Base-by-base conservation (phyloP, 1,140 invertebrate species). In the Hylaeus anthracinus region DNA sequence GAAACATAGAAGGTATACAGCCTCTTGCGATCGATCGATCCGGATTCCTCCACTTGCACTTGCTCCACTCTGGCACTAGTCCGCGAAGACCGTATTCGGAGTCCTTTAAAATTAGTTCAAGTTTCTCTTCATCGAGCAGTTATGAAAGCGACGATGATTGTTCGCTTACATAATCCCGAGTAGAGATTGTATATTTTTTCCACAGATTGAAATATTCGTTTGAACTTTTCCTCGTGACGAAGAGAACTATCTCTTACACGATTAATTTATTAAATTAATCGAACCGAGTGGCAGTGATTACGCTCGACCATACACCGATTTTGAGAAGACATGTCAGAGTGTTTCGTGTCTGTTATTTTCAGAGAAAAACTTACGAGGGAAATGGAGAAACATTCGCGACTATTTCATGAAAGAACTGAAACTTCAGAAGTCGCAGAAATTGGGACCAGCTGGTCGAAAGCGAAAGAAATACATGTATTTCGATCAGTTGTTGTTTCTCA, bases 401-500 rank as follows among this genome's bases (percentile, higher is more conserved):
- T 93, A 93, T 63, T 93, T 93, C 41, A 92, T 91, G 71, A 93
- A 93, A 63, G 92, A 93, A 65, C 70, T 93, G 0, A 93, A 93
- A 60, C 64, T 90, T 8, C 90, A 89, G 53, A 90, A 87, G 55
- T 77, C 84, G 0, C 75, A 83, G 15, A 84, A 86, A 71, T 45
- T 77, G 5, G 88, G 81, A 1, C 79, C 82, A 5, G 74, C 81
- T 10, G 85, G 82, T 1, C 80, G 88, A 0, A 92, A 92, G 48
- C 84, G 92, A n/a, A 92, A 90, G 74, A 90, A 88, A 41, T 93
- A 92, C 45, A 87, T 91, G 77, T 92, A 92, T 56, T 92, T 90
- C 39, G 89, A 92, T 84, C 90, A 90, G 45, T 67, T 93, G 41
- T 61, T 88, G 14, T 93, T 93, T 48, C 88, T 93, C 0, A 87